Base-by-base conservation (phyloP, 1,140 invertebrate genomes). In the Pogonus chalceus region DNA sequence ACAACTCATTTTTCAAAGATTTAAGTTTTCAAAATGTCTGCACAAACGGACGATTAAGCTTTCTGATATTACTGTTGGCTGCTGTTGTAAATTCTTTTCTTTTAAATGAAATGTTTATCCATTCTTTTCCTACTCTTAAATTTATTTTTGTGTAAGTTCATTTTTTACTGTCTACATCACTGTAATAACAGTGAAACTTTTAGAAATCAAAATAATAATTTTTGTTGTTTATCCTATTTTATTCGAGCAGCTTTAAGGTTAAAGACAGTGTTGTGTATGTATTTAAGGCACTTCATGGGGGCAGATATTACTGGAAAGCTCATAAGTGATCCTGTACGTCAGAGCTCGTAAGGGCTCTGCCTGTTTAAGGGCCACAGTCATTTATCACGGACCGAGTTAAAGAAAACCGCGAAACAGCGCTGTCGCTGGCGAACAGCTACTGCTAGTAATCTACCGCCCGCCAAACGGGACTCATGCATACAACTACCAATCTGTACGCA, bases 1-100 rank as follows among this genome's bases (percentile, higher is more conserved):
- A 43, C 37, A 43, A 43, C 37, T 43, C 37, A 43, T 43, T 43
- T 43, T 43, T 43, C 37, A 43, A 43, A 43, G 37, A 43, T 43
- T 43, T 43, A 43, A 43, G 37, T 43, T 43, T 43, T 43, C 37
- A 43, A 43, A 43, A 43, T 18, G 7, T 18, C 18, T 18, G 9
- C 9, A 16, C 37, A 14, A 31, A 43, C 37, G 9, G 37, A 43
- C 37, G 37, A 43, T 43, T 43, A 43, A 43, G 37, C 37, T 43
- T 9, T 18, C 18, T 10, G 37, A 43, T 43, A 43, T 43, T 43
- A 18, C 26, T 31, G 14, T 16, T 18, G 9, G 18, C 18, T 43
- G 18, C 26, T 31, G 14, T 16, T 18, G 9, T 43, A 18, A 4
- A 43, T 43, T 43, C 37, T 12, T 43, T 18, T 9, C 37, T 43